A percentile compares a stretch with the other conserved stretches of the same genome.
phyloP scores from a whole-genome alignment of 1,140 invertebrate genomes.

The Leptopilina clavipes region DNA sequence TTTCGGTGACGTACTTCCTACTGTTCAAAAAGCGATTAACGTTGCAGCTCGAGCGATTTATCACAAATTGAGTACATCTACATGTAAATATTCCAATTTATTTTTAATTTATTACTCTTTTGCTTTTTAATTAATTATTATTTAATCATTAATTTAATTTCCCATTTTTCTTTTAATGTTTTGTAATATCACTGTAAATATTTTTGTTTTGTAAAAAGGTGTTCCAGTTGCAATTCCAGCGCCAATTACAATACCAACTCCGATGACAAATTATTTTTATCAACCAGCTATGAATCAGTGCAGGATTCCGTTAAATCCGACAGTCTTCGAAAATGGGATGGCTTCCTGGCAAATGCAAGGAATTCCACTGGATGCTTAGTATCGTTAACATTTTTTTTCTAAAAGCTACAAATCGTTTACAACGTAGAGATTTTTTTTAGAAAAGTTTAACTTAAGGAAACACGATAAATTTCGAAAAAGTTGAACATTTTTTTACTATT shows the following conservation, averaged over 20 bases:
- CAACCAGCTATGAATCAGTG: constrained; percentile 19
- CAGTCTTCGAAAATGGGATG: not conserved
- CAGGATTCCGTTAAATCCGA: not conserved
- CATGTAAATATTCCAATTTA: constrained; percentile 37
- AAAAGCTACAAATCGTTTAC: not conserved
- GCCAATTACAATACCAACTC: constrained; percentile 36
- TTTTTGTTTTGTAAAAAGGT: not conserved
- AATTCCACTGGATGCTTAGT: not conserved
- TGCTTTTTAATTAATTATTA: constrained; percentile 36
- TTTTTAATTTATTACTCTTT: constrained; percentile 30
- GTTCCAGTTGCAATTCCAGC: not conserved
- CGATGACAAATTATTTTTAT: constrained; percentile 35
- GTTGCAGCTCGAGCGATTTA: constrained; percentile 49
- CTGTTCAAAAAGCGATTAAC: constrained; percentile 51
- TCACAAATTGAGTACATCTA: constrained; percentile 43
- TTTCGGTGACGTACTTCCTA: constrained; percentile 48
- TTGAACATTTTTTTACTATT: not conserved
- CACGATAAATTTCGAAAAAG: not conserved
- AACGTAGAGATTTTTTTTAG: constrained; percentile 7
- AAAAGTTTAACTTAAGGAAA: not conserved
- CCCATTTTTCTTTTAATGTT: too few relatives aligned
- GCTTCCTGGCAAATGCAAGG: not conserved
- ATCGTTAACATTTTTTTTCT: not conserved
- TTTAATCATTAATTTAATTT: too few relatives aligned
- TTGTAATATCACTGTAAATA: too few relatives aligned